phyloP scores from a whole-genome alignment of 1,140 invertebrate genomes.

The Drosophila asahinai region DNA sequence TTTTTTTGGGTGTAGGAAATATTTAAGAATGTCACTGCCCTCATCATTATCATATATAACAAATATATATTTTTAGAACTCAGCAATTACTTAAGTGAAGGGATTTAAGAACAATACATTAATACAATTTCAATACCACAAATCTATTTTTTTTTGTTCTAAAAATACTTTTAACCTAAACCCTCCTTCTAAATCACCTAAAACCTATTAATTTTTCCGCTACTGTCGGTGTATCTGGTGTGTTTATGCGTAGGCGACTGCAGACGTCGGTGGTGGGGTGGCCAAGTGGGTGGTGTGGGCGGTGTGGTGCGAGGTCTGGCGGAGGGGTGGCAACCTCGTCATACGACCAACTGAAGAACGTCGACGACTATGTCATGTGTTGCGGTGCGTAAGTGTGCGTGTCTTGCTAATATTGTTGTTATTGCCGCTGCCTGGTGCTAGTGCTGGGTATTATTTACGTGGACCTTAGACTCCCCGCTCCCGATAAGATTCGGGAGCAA shows the following conservation, averaged over 20 bases:
- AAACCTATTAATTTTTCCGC: constrained; percentile 11
- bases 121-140: no score
- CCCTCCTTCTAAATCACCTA: no score
- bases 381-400: constrained; percentile 32
- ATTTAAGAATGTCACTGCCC: no score
- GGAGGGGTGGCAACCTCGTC: constrained; percentile 18
- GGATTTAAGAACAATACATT: no score
- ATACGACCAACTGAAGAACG: constrained; percentile 36
- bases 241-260: constrained; percentile 46
- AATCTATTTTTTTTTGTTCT: no score
- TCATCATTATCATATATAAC: no score
- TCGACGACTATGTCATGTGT: constrained; percentile 41
- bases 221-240: constrained; percentile 8
- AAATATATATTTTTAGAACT: no score
- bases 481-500: constrained; percentile 49
- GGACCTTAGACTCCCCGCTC: constrained; percentile 40
- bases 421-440: constrained; percentile 10
- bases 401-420: constrained; percentile 7
- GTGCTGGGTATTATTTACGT: constrained; percentile 44
- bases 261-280: constrained; percentile 18
- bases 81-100: no score
- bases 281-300: constrained; percentile 14
- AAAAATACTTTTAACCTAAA: no score
- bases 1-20: no score
- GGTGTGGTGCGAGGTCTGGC: neutral